A percentile compares a stretch with the other conserved stretches of the same genome.
These are phyloP conservation scores for Eucera pruinosa DNA, from an alignment of 2,888 invertebrate genomes.

Conservation along the genomic window DNA sequence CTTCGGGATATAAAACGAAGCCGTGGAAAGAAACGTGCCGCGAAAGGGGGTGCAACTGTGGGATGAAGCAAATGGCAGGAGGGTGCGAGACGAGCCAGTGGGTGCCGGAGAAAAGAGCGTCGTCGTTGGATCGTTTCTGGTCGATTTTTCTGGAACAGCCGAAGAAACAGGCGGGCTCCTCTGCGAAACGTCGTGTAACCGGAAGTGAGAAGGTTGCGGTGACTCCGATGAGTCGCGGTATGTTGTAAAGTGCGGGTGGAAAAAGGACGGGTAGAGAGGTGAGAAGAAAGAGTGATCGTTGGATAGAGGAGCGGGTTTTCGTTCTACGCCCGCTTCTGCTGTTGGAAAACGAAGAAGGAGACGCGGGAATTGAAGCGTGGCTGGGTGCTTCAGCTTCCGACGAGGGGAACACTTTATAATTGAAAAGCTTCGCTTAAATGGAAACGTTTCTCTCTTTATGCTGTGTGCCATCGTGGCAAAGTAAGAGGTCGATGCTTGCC, in stretches of 20 bases:
- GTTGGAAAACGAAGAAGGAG: slow-evolving; percentile 61
- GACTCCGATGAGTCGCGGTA: slow-evolving; percentile 47
- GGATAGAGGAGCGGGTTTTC: slow-evolving; percentile 31
- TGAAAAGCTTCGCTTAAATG: slow-evolving; percentile 81
- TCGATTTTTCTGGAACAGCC: slow-evolving; percentile 60
- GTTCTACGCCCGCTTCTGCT: slow-evolving; percentile 20
- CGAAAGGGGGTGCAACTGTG: slow-evolving; percentile 10
- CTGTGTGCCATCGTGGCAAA: slow-evolving; percentile 65
- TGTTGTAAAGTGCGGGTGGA: slow-evolving; percentile 5
- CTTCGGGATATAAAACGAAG: slow-evolving; percentile 47
- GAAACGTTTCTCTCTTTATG: slow-evolving; percentile 74
- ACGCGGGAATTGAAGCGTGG: slow-evolving; percentile 68
- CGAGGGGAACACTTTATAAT: slow-evolving; percentile 78
- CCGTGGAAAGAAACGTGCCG: slow-evolving; percentile 26
- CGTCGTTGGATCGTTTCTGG: slow-evolving; percentile 52
- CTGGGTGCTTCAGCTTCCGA: slow-evolving; percentile 33
- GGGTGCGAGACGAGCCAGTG: background rate
- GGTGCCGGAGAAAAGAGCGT: slow-evolving; percentile 18
- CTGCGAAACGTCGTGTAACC: slow-evolving; percentile 60
- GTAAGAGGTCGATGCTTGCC: slow-evolving; percentile 65
- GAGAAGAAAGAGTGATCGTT: slow-evolving; percentile 37
- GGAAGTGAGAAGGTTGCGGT: slow-evolving; percentile 68
- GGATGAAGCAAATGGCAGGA: background rate
- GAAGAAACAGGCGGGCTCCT: slow-evolving; percentile 15
- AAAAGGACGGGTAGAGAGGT: slow-evolving; percentile 19